Evolutionary conservation across 2,797 vertebrate species (phyloP).

Genomic region (Coendou prehensilis): DNA sequence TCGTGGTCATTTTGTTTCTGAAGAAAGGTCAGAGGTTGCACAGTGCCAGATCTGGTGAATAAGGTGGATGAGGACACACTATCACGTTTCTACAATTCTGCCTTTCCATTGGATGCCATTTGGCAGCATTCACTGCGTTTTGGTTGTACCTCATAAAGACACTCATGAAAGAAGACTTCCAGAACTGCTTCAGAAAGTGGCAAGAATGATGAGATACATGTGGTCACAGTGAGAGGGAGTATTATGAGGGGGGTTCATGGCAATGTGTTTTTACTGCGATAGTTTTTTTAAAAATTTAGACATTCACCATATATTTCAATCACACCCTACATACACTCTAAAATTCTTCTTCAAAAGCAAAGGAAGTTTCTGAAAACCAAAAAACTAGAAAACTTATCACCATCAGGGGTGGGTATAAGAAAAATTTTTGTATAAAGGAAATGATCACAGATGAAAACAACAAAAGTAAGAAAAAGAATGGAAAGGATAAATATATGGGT

Average conservation of each 20-base stretch:
- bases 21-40: not conserved
- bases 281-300: not conserved
- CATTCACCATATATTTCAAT: not conserved
- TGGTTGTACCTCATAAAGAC: not conserved
- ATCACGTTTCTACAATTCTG: not conserved
- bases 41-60: not conserved
- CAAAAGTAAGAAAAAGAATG: not conserved
- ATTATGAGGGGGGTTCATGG: not conserved
- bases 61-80: not conserved
- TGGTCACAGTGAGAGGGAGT: not conserved
- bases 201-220: not conserved
- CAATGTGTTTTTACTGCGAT: no score
- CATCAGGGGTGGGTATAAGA: not conserved
- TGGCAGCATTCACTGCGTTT: not conserved
- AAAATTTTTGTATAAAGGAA: not conserved
- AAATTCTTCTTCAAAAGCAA: not conserved
- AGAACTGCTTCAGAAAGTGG: not conserved
- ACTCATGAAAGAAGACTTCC: not conserved
- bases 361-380: not conserved
- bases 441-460: not conserved
- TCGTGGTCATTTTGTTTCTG: not conserved
- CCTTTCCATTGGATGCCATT: not conserved
- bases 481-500: not conserved
- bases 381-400: not conserved
- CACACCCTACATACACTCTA: not conserved